phyloP scores from a whole-genome alignment of 2,113 vertebrate genomes.

The Eurypyga helias region DNA sequence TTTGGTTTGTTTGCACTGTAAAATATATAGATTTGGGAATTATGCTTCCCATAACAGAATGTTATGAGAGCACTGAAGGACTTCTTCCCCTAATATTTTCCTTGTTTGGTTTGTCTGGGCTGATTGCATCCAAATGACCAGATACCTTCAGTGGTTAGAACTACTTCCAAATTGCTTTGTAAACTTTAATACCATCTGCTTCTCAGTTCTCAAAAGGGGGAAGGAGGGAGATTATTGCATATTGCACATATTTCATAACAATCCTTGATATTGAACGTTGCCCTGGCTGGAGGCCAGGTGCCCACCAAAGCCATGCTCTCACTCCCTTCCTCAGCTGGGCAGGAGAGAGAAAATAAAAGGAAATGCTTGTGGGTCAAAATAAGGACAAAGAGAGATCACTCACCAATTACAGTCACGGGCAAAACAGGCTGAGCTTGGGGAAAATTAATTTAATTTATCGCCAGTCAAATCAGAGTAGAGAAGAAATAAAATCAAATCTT shows the following conservation, averaged over 20 bases:
- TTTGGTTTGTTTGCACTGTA: not conserved
- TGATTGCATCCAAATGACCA: not conserved
- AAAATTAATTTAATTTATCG: too few relatives aligned
- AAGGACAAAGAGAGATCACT: too few relatives aligned
- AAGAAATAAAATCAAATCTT: too few relatives aligned
- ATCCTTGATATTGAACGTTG: not conserved
- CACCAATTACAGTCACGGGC: too few relatives aligned
- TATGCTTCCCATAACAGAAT: not conserved
- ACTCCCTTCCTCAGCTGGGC: too few relatives aligned
- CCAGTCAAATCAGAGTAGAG: too few relatives aligned
- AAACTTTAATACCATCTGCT: constrained; percentile 3
- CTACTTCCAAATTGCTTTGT: constrained; percentile 8
- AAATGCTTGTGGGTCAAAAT: too few relatives aligned
- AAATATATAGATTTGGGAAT: not conserved
- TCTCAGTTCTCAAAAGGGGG: not conserved
- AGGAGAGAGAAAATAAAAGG: too few relatives aligned
- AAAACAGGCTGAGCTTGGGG: too few relatives aligned
- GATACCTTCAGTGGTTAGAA: not conserved
- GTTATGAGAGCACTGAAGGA: not conserved
- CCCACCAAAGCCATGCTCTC: too few relatives aligned
- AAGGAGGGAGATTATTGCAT: not conserved
- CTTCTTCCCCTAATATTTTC: not conserved
- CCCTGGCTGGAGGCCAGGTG: not conserved
- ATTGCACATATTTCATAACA: not conserved
- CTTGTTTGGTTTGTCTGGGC: not conserved